Conservation (phyloP, 2,888 invertebrate genomes). For the Cerceris rybyensis region DNA sequence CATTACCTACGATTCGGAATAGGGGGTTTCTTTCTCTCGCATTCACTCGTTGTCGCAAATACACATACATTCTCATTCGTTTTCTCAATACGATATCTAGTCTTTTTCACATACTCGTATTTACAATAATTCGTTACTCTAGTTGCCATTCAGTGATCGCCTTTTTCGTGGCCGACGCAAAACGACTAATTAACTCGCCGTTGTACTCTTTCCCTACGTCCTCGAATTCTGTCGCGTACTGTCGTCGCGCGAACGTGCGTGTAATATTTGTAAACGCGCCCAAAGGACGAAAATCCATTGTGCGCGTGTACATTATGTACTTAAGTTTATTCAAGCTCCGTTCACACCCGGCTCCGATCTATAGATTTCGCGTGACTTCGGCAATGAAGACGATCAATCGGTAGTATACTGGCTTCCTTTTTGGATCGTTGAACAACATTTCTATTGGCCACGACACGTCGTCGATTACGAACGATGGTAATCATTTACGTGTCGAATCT, state of each 20-base stretch:
- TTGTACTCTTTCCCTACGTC: slow-evolving; percentile 24
- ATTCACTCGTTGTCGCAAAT: slow-evolving; percentile 23
- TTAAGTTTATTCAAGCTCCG: slow-evolving; percentile 21
- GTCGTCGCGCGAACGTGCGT: background rate
- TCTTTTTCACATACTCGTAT: slow-evolving; percentile 65
- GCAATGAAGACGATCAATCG: background rate
- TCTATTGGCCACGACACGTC: background rate
- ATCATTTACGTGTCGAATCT: background rate
- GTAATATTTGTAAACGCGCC: background rate
- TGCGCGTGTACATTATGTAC: background rate
- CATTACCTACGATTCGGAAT: slow-evolving; percentile 64
- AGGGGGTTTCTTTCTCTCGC: slow-evolving; percentile 30
- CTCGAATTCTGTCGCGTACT: slow-evolving; percentile 17
- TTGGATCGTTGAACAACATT: background rate
- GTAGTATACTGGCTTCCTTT: background rate
- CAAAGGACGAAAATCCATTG: background rate
- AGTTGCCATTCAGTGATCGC: slow-evolving; percentile 57
- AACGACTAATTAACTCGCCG: slow-evolving; percentile 45
- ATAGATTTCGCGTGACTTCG: slow-evolving; percentile 1
- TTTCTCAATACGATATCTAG: slow-evolving; percentile 44
- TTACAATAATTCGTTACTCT: slow-evolving; percentile 72
- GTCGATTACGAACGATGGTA: too few species aligned
- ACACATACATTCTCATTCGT: slow-evolving; percentile 39
- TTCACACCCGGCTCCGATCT: slow-evolving; percentile 10
- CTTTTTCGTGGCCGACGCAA: slow-evolving; percentile 45